A percentile compares a stretch with the other conserved stretches of the same genome.
phyloP scores from a whole-genome alignment of 2,888 invertebrate genomes.

The Cyclophora albipunctata region DNA sequence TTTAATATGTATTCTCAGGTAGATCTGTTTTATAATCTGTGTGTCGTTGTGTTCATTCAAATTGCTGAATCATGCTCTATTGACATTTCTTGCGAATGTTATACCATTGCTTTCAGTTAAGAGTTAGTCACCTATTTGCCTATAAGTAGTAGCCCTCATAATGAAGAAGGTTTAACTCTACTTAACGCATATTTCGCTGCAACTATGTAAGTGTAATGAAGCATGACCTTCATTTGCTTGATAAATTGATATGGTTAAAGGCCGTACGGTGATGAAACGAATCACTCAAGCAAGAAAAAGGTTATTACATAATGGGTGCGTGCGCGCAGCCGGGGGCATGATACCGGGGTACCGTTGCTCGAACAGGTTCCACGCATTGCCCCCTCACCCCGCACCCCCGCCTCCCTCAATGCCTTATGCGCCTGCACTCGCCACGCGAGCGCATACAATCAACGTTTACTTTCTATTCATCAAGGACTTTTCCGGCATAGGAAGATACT shows the following conservation, averaged over 20 bases:
- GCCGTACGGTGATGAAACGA: constrained; percentile 12
- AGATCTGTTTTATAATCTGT: too few relatives aligned
- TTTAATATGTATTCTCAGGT: too few relatives aligned
- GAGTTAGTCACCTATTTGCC: too few relatives aligned
- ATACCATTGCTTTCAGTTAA: too few relatives aligned
- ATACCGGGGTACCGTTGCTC: constrained; percentile 62
- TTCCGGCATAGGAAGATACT: constrained; percentile 29
- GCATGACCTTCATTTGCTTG: too few relatives aligned
- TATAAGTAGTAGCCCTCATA: too few relatives aligned
- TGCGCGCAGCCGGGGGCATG: constrained; percentile 47
- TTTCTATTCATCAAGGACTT: constrained; percentile 71
- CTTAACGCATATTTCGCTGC: too few relatives aligned
- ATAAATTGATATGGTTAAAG: too few relatives aligned
- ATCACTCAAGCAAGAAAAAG: constrained; percentile 58
- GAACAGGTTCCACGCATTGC: constrained; percentile 62
- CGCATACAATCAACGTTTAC: constrained; percentile 59
- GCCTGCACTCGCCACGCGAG: constrained; percentile 29
- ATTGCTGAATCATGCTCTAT: too few relatives aligned
- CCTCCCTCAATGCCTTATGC: constrained; percentile 14
- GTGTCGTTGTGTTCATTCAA: too few relatives aligned
- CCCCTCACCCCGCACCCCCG: constrained; percentile 23
- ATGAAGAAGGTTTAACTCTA: too few relatives aligned
- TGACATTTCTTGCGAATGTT: too few relatives aligned
- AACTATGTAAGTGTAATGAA: background rate
- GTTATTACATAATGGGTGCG: constrained; percentile 70